Percentiles rank a stretch among this genome's conserved stretches.
Evolutionary conservation across 30 jellyfish, hydroid and myxozoan genomes (phyloP).

Genomic region (Cassiopea xamachana): DNA sequence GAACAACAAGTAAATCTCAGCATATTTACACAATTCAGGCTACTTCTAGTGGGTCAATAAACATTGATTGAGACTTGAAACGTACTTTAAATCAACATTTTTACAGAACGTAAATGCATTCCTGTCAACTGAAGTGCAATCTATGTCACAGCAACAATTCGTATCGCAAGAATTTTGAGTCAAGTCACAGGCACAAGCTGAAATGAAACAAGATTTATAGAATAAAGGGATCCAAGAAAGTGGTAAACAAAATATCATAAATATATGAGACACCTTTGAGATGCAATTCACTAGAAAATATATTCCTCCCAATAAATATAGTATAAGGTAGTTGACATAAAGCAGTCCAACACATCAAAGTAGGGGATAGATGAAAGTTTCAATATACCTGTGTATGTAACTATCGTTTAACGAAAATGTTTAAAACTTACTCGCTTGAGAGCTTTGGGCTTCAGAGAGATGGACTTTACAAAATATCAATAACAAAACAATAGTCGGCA

Average conservation of each 20-base stretch:
- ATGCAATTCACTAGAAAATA: too few species aligned
- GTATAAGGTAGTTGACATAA: too few species aligned
- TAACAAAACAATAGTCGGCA: not conserved
- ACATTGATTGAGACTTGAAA: not conserved
- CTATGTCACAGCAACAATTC: slow-evolving; percentile 95
- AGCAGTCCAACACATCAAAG: too few species aligned
- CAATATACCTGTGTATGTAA: too few species aligned
- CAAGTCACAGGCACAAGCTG: slow-evolving; percentile 93
- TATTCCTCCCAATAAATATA: too few species aligned
- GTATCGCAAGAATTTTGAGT: slow-evolving; percentile 85
- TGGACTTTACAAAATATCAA: not conserved
- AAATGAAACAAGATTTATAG: not conserved
- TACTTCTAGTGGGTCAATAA: not conserved
- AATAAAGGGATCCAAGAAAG: too few species aligned
- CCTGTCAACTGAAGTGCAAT: slow-evolving; percentile 82
- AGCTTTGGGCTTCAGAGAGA: not conserved
- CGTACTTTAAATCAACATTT: slow-evolving; percentile 77
- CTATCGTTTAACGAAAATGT: not conserved
- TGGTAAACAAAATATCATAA: too few species aligned
- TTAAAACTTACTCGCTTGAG: slow-evolving; percentile 1
- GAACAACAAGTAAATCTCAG: too few species aligned
- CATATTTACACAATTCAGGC: too few species aligned
- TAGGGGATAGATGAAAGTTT: too few species aligned
- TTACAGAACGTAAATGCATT: slow-evolving; percentile 75
- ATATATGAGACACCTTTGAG: too few species aligned